Percentiles rank a stretch among this genome's conserved stretches.
These are phyloP conservation scores for Pharmacophagus antenor DNA, from an alignment of 2,888 invertebrate genomes.

Conservation along the genomic window DNA sequence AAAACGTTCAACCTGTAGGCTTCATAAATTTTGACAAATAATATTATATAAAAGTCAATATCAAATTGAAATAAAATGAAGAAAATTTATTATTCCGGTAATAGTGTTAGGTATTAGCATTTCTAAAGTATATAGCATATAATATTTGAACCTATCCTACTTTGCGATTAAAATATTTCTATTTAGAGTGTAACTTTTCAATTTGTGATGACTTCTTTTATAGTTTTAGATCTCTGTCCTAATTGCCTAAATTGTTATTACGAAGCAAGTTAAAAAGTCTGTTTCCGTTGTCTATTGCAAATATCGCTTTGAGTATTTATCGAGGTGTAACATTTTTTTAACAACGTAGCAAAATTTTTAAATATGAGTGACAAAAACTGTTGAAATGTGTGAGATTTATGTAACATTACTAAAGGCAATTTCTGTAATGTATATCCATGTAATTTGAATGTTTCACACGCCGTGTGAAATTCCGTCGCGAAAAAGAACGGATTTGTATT, in stretches of 20 bases:
- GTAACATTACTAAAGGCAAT: constrained; percentile 17
- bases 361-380: neutral
- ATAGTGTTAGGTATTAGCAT: neutral
- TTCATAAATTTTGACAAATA: constrained; percentile 19
- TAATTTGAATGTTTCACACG: constrained; percentile 34
- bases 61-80: neutral
- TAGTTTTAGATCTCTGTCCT: too few relatives aligned
- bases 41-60: constrained; percentile 12
- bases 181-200: too few relatives aligned
- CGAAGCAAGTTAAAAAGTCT: too few relatives aligned
- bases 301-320: neutral
- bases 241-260: too few relatives aligned
- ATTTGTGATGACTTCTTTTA: too few relatives aligned
- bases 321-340: too few relatives aligned
- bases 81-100: neutral
- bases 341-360: neutral
- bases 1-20: constrained; percentile 47
- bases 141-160: neutral
- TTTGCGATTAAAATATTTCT: neutral
- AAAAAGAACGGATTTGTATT: constrained; percentile 63
- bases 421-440: constrained; percentile 26
- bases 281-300: too few relatives aligned
- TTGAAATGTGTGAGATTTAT: neutral
- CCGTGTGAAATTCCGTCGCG: constrained; percentile 49
- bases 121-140: neutral